Conservation (phyloP, 2,113 vertebrate genomes). For the Empidonax traillii region DNA sequence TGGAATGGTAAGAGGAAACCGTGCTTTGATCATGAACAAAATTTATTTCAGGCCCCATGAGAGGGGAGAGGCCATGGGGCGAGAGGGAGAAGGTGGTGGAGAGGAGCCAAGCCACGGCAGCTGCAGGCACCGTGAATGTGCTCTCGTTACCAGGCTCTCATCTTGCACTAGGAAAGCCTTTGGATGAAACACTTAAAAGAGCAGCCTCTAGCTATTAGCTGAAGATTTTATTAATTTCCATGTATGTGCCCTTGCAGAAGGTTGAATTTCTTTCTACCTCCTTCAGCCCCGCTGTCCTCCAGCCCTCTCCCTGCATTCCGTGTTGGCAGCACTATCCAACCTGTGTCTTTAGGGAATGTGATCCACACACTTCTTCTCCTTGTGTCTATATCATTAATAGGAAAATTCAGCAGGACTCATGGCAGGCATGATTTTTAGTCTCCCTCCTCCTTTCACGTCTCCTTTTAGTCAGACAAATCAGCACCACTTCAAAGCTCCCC, state of each 20-base stretch:
- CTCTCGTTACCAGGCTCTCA: background rate
- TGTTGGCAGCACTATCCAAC: background rate
- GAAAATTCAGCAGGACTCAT: background rate
- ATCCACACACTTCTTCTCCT: background rate
- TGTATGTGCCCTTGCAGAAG: slow-evolving; percentile 9
- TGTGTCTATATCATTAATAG: background rate
- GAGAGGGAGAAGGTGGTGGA: background rate
- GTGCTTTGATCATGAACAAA: background rate
- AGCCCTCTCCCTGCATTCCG: background rate
- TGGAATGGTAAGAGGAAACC: background rate
- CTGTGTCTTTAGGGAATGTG: background rate
- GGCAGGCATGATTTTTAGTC: background rate
- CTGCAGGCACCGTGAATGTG: background rate
- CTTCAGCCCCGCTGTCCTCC: background rate
- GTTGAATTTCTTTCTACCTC: background rate
- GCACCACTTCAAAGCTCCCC: background rate
- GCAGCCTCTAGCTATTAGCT: slow-evolving; percentile 22
- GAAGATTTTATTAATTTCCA: slow-evolving; percentile 28
- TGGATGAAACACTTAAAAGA: background rate
- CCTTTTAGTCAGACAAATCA: background rate
- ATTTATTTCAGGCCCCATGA: background rate
- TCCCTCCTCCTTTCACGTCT: background rate
- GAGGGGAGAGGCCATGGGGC: background rate
- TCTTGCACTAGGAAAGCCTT: background rate
- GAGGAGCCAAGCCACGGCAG: slow-evolving; percentile 4